Percentiles rank a stretch among this genome's conserved stretches.
Conservation (phyloP, 2,888 invertebrate genomes). For the Cylloceria caligata region DNA sequence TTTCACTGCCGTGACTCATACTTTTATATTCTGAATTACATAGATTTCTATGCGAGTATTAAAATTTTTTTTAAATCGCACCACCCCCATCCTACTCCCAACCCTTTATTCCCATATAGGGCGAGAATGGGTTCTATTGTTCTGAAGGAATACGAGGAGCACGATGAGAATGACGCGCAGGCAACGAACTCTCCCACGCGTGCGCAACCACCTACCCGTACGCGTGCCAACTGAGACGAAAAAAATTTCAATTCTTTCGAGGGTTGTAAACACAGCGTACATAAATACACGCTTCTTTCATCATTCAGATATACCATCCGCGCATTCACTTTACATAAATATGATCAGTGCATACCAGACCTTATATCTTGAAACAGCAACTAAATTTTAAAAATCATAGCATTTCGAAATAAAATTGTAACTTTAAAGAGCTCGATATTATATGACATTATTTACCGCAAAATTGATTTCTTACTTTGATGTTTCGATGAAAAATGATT, state of each 20-base stretch:
- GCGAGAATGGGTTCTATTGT: conserved; percentile 49
- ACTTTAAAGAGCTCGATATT: too few relatives aligned
- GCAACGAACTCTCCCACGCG: not conserved
- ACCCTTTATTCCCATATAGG: conserved; percentile 31
- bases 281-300: conserved; percentile 39
- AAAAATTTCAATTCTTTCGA: conserved; percentile 42
- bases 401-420: too few relatives aligned
- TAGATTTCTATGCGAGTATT: conserved; percentile 50
- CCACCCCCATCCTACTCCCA: not conserved
- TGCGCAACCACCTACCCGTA: not conserved
- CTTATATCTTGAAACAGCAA: not conserved
- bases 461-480: too few relatives aligned
- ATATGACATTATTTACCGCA: too few relatives aligned
- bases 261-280: too few relatives aligned
- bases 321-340: not conserved
- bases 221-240: conserved; percentile 35
- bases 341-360: not conserved
- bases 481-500: too few relatives aligned
- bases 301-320: conserved; percentile 3
- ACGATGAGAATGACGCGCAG: conserved; percentile 42
- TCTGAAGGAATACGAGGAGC: conserved; percentile 19
- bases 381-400: not conserved
- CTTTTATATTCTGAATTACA: conserved; percentile 41
- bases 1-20: conserved; percentile 26
- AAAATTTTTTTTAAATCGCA: conserved; percentile 22